Conservation (phyloP, 2,797 vertebrate species). For the Cirrhinus molitorella region DNA sequence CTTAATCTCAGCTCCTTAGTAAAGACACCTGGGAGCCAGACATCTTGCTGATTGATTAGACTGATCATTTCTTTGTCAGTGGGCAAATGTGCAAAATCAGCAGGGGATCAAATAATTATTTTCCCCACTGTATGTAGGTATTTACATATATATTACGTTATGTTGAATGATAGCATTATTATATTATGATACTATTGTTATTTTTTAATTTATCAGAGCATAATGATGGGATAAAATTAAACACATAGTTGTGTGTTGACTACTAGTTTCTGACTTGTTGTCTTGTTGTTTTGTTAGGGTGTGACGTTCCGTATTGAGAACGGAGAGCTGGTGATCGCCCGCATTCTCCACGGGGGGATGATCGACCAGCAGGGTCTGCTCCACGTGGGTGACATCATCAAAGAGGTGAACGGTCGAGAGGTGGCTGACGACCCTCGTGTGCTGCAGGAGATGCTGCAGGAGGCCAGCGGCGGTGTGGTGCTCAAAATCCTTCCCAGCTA, state of each 20-base stretch:
- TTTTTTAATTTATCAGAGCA: no score
- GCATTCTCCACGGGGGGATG: conserved; percentile 93
- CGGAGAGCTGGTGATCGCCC: conserved; percentile 90
- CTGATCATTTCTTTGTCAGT: no score
- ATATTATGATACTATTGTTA: no score
- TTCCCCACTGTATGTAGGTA: no score
- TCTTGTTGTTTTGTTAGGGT: conserved; percentile 75
- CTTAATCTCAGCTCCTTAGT: no score
- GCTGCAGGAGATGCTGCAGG: conserved; percentile 89
- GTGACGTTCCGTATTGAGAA: conserved; percentile 92
- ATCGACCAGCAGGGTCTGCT: conserved; percentile 93
- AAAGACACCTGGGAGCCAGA: no score
- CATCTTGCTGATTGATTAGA: no score
- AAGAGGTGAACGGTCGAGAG: conserved; percentile 88
- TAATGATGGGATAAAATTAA: no score
- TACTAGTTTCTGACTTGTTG: not conserved
- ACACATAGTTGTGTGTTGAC: not conserved
- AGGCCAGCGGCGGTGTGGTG: conserved; percentile 87
- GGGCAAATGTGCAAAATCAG: no score
- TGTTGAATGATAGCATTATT: no score
- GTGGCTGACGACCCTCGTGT: conserved; percentile 88
- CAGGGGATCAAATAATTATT: no score
- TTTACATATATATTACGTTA: no score
- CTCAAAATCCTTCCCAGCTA: conserved; percentile 94
- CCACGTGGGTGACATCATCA: conserved; percentile 92